Percentiles rank a stretch among this genome's conserved stretches.
Evolutionary conservation across 2,797 vertebrate species (phyloP).

Genomic region (Coranthus polyacanthus): DNA sequence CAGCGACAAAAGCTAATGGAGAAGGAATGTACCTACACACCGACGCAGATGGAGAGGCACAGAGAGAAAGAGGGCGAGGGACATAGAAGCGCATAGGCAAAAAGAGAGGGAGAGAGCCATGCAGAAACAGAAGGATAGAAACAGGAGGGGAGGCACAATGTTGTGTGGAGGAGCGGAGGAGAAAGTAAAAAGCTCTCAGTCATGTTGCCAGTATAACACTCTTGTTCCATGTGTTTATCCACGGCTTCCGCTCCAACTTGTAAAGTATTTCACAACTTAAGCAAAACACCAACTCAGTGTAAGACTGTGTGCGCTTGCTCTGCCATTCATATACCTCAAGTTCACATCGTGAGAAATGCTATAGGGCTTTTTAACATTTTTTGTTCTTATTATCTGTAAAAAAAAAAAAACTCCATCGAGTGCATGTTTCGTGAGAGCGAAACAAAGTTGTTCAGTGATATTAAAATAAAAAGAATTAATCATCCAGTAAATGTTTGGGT

Average conservation of each 20-base stretch:
- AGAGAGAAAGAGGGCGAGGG: conserved; percentile 32
- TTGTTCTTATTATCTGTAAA: too few species aligned
- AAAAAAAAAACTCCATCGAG: too few species aligned
- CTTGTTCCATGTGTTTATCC: conserved; percentile 60
- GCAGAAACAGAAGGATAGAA: conserved; percentile 48
- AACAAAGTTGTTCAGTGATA: too few species aligned
- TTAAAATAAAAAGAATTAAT: too few species aligned
- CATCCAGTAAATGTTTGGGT: too few species aligned
- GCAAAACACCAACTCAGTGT: conserved; percentile 15
- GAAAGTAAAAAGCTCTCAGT: conserved; percentile 62
- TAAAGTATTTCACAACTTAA: conserved; percentile 47
- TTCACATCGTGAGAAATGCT: conserved; percentile 10
- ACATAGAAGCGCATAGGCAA: conserved; percentile 23
- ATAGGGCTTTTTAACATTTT: not conserved
- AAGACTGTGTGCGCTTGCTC: conserved; percentile 6
- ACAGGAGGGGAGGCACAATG: conserved; percentile 26
- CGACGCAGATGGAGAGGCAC: conserved; percentile 60
- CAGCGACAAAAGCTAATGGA: conserved; percentile 71
- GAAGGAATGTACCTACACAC: conserved; percentile 70
- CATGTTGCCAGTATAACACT: conserved; percentile 57
- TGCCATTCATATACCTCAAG: not conserved
- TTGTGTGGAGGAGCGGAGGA: conserved; percentile 19
- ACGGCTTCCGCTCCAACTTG: conserved; percentile 40
- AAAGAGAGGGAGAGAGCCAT: conserved; percentile 23
- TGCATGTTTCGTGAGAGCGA: too few species aligned